These are phyloP conservation scores for Odontamblyopus rebecca DNA, from an alignment of 2,797 vertebrate genomes.

Conservation along the genomic window DNA sequence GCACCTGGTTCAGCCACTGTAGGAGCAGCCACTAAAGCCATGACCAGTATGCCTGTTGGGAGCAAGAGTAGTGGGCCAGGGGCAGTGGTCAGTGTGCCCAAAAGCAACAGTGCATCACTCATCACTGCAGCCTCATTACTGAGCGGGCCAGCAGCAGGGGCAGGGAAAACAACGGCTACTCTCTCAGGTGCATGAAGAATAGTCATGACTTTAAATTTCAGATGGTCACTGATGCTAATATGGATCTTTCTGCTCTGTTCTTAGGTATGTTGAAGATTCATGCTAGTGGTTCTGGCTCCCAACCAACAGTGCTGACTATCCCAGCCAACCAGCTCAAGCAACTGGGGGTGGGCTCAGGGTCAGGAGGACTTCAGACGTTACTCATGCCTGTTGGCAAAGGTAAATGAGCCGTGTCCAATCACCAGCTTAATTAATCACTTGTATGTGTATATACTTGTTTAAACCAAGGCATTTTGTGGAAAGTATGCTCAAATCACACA, in stretches of 20 bases:
- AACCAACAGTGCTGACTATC: slow-evolving; percentile 92
- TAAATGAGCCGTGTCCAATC: slow-evolving; percentile 47
- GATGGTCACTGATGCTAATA: background rate
- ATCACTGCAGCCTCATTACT: slow-evolving; percentile 73
- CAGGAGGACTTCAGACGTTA: slow-evolving; percentile 88
- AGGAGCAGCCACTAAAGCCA: slow-evolving; percentile 77
- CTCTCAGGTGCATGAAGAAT: slow-evolving; percentile 71
- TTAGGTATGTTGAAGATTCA: slow-evolving; percentile 94
- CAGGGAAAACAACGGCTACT: slow-evolving; percentile 69
- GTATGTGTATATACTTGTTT: background rate
- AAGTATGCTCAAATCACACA: background rate
- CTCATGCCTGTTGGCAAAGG: slow-evolving; percentile 96
- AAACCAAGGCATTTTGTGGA: background rate
- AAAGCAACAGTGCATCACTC: slow-evolving; percentile 69
- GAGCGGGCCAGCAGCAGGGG: slow-evolving; percentile 61
- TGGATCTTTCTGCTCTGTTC: slow-evolving; percentile 31
- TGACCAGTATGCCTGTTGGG: slow-evolving; percentile 71
- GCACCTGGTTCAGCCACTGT: slow-evolving; percentile 61
- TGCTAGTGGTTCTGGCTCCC: slow-evolving; percentile 85
- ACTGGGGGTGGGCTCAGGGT: slow-evolving; percentile 82
- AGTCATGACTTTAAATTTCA: background rate
- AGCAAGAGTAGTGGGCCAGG: slow-evolving; percentile 68
- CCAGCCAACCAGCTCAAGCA: slow-evolving; percentile 94
- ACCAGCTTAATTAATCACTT: background rate
- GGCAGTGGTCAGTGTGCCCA: slow-evolving; percentile 60